A percentile compares a stretch with the other conserved stretches of the same genome.
These are phyloP conservation scores for Battus philenor DNA, from an alignment of 1,140 invertebrate species.

Conservation along the genomic window DNA sequence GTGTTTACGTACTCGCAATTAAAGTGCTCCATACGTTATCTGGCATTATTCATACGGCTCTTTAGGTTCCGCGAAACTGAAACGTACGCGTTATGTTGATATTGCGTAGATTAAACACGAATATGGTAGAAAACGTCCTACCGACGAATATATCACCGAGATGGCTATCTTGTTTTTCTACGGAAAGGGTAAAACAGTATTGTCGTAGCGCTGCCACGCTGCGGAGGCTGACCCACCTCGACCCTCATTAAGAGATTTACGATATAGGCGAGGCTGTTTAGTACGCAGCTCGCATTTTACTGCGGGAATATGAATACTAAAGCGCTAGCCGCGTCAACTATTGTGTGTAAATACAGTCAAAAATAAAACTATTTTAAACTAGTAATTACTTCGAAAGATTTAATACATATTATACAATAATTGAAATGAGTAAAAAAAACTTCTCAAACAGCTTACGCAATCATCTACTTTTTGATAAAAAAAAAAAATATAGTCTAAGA, in stretches of 20 bases:
- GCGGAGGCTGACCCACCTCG: not conserved
- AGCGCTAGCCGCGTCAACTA: no score
- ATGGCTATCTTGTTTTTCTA: constrained; percentile 12
- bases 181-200: constrained; percentile 6
- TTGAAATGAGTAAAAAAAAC: no score
- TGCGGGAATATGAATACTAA: no score
- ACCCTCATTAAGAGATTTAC: constrained; percentile 13
- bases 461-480: no score
- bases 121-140: constrained; percentile 1
- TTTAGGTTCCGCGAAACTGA: constrained; percentile 30
- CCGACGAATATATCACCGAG: constrained; percentile 2
- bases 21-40: constrained; percentile 18
- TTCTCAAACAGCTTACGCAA: no score
- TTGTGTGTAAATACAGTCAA: no score
- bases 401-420: no score
- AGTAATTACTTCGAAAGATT: no score
- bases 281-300: not conserved
- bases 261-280: constrained; percentile 7
- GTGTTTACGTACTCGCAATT: constrained; percentile 13
- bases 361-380: no score
- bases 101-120: constrained; percentile 13
- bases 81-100: constrained; percentile 25
- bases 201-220: not conserved
- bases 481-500: no score
- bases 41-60: constrained; percentile 27